Base-by-base conservation (phyloP, 2,797 vertebrate genomes). In the Pangasius djambal region DNA sequence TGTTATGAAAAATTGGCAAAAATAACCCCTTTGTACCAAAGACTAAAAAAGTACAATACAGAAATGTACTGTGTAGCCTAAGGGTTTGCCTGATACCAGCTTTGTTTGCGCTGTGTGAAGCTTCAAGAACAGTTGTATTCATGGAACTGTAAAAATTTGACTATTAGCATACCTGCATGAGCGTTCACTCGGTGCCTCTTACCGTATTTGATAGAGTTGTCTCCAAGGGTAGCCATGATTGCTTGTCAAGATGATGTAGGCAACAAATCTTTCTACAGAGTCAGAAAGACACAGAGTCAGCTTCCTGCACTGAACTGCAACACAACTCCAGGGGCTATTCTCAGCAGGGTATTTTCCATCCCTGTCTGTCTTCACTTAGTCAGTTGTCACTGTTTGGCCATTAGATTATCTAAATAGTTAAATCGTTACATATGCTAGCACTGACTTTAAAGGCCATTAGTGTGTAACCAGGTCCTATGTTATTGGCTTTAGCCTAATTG, bases 211-310 rank as follows among this genome's bases (percentile, higher is more conserved):
- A 44, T 63, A 18, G 8, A 84, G 40, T 83, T 79, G 83, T 88
- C 55, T 81, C 61, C 57, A 69, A 83, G 79, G 59, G 25, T 37
- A 77, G 20, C 65, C 63, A 31, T 34, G 48, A 85, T n/a, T 85
- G 69, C 48, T 81, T 85, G 83, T 31, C 74, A 88, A 86, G 31
- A 40, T 77, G 44, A 61, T 81, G 57, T 69, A 70, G 44, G 18
- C 16, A 12, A 72, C 65, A 89, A 86, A 86, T 85, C 78, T 85
- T 77, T 89, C 63, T 75, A 31, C 40, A 50, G 67, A 57, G 50
- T 40, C 52, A 28, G 15, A 57, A 48, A 72, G 31, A 31, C 65
- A 57, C 31, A n/a, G 25, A 9, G 72, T 89, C 65, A 34, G 31
- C 50, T 63, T 88, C 79, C 82, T 85, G 59, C 57, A 82, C 20